Evolutionary conservation across 2,888 invertebrate genomes (phyloP).

Genomic region (Tuberolachnus salignus): DNA sequence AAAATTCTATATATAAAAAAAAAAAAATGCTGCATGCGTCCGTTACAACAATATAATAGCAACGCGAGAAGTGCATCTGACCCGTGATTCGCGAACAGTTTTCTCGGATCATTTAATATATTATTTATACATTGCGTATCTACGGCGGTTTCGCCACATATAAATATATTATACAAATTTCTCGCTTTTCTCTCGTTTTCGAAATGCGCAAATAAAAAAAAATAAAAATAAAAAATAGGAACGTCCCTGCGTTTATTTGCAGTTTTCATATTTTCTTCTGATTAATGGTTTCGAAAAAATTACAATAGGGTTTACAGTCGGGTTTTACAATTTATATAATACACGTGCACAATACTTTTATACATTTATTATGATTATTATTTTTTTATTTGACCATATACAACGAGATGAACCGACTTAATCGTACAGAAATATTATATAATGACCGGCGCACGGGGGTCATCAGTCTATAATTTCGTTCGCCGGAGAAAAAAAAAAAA

Average conservation of each 20-base stretch:
- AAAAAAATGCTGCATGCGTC: too few species aligned
- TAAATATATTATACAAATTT: neutral
- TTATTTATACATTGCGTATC: neutral
- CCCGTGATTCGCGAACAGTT: neutral
- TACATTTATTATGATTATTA: neutral
- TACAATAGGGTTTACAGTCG: neutral
- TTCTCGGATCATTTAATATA: slow-evolving; percentile 1
- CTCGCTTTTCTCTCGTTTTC: neutral
- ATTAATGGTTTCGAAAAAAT: slow-evolving; percentile 6
- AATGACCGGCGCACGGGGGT: neutral
- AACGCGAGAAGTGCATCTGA: neutral
- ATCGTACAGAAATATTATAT: slow-evolving; percentile 6
- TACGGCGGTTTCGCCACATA: slow-evolving; percentile 3
- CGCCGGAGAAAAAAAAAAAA: neutral
- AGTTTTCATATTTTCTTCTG: slow-evolving; percentile 9
- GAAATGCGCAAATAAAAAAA: neutral
- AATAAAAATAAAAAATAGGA: neutral
- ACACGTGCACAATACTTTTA: neutral
- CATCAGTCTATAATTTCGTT: neutral
- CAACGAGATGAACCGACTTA: neutral
- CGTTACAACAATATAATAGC: neutral
- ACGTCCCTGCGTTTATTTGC: neutral
- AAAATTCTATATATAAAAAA: too few species aligned
- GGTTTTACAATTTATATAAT: neutral
- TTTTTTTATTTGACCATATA: neutral